phyloP scores from a whole-genome alignment of 2,113 vertebrate genomes.

The Deroptyus accipitrinus region DNA sequence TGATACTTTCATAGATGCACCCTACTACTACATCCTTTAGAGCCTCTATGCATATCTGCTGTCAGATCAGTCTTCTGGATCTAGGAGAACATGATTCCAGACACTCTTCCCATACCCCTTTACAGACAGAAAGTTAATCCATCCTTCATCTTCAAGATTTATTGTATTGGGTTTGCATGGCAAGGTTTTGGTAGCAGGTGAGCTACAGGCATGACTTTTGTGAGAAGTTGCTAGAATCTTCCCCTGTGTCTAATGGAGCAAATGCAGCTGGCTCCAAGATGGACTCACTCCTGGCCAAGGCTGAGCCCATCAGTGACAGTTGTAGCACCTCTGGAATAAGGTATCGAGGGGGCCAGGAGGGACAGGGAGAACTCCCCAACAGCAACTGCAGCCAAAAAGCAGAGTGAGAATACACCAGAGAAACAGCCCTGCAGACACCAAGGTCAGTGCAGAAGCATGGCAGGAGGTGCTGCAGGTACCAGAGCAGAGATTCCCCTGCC shows the following conservation, averaged over 20 bases:
- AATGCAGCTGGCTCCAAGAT: neutral
- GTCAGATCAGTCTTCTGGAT: neutral
- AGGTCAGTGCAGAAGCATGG: neutral
- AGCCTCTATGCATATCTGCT: neutral
- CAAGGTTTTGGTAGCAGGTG: neutral
- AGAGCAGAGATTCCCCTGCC: neutral
- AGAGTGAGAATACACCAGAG: neutral
- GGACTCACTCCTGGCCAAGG: neutral
- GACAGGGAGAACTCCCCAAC: neutral
- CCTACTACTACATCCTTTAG: neutral
- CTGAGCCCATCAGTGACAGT: rapidly evolving
- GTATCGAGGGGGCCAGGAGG: neutral
- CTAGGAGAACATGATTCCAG: neutral
- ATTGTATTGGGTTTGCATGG: neutral
- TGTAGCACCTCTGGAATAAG: rapidly evolving
- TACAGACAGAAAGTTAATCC: neutral
- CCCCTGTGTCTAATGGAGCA: neutral
- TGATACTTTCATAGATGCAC: neutral
- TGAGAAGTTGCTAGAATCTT: neutral
- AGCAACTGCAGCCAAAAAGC: neutral
- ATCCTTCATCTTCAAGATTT: neutral
- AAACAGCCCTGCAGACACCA: neutral
- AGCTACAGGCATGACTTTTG: neutral
- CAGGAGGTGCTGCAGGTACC: neutral
- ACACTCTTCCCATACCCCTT: neutral